Base-by-base conservation (phyloP, 1,140 invertebrate species). In the Patella vulgata region DNA sequence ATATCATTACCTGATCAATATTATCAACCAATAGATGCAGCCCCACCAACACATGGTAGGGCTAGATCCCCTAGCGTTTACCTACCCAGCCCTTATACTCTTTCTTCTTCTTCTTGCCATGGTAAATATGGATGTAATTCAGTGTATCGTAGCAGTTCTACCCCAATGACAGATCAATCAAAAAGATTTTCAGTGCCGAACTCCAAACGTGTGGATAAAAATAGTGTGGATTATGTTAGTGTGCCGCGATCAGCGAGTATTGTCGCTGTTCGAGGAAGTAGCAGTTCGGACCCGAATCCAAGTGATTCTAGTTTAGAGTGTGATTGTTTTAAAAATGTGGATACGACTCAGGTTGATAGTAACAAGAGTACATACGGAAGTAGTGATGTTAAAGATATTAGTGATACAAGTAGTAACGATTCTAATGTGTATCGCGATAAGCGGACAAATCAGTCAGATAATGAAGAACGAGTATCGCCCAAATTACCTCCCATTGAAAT, bases 331-430 rank as follows among this genome's bases (percentile, higher is more conserved):
- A 57, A 44, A 30, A 5, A 36, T 5, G 6, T 8, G 14, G 33
- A 36, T 36, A 5, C 5, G 14, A 36, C 33, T 8, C 33, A 36
- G 21, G 33, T 55, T 8, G 68, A 68, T 61, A 81, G 79, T 59
- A 81, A 74, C 63, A 65, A 73, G n/a, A 76, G 73, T 46, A 78
- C 75, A 5, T 81, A 71, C 43, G 79, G 79, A 30, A 79, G 77
- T 48, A 73, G 69, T 50, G 72, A 74, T 12, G 58, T 61, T n/a
- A 68, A 73, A 39, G 77, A 78, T 23, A 65, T 68, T 2, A 77
- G 70, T 59, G 79, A 81, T 48, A 63, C 71, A 25, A 78, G 75
- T 64, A 81, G 79, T 64, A 78, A 64, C 48, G 75, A 79, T 52
- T 81, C 79, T 11, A 70, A 74, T 46, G 63, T 77, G 12, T 80